These are phyloP conservation scores for Epinephelus lanceolatus DNA, from an alignment of 2,113 vertebrate genomes.

Conservation along the genomic window DNA sequence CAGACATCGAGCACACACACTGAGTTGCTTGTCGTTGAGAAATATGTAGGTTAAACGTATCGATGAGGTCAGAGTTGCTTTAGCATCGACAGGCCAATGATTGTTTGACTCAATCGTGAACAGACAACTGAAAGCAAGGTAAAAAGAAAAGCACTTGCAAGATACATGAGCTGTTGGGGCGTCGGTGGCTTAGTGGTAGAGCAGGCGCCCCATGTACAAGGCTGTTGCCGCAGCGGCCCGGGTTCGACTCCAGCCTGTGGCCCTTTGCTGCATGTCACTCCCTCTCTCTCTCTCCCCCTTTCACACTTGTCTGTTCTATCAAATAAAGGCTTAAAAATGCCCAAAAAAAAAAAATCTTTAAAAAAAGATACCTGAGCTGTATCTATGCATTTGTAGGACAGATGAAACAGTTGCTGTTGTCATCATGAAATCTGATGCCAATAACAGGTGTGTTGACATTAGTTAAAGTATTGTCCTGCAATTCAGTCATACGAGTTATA, in stretches of 20 bases:
- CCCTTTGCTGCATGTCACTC: too few species aligned
- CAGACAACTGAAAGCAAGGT: background rate
- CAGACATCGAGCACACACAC: background rate
- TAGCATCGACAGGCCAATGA: background rate
- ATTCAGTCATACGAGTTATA: too few species aligned
- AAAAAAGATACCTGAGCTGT: background rate
- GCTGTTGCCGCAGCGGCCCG: too few species aligned
- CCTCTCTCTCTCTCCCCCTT: too few species aligned
- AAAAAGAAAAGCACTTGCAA: background rate
- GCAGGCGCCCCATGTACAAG: too few species aligned
- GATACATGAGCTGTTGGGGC: background rate
- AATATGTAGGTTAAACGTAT: conserved; percentile 9
- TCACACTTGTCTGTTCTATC: too few species aligned
- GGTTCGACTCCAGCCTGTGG: too few species aligned
- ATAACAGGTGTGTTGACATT: background rate
- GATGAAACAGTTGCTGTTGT: background rate
- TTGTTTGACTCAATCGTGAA: conserved; percentile 9
- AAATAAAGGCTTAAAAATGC: too few species aligned
- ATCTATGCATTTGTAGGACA: background rate
- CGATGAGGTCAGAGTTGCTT: conserved; percentile 32
- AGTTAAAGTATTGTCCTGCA: background rate
- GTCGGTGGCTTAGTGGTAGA: too few species aligned
- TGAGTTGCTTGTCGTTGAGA: conserved; percentile 2
- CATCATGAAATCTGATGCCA: background rate
- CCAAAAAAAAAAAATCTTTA: too few species aligned